phyloP scores from a whole-genome alignment of 2,888 invertebrate species.

The Cryptus viduatorius region DNA sequence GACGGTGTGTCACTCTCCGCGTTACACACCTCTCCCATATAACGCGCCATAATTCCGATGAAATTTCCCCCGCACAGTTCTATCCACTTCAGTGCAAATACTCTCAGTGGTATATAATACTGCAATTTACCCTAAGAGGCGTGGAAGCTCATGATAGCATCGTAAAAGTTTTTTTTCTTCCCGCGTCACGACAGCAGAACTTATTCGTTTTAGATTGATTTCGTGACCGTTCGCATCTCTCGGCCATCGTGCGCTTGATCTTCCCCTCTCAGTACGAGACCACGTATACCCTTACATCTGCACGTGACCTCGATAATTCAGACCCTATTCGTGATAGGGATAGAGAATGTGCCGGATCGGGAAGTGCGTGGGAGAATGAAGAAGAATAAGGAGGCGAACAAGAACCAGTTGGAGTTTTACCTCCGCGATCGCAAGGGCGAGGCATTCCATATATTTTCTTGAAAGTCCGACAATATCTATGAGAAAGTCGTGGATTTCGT shows the following conservation, averaged over 20 bases:
- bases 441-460: conserved; percentile 60
- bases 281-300: conserved; percentile 56
- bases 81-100: conserved; percentile 10
- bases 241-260: conserved; percentile 46
- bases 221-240: conserved; percentile 62
- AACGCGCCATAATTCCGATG: conserved; percentile 41
- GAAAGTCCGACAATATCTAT: conserved; percentile 42
- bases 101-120: background rate
- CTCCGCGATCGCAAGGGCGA: conserved; percentile 40
- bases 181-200: conserved; percentile 17
- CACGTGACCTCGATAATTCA: conserved; percentile 72
- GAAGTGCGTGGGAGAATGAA: conserved; percentile 44
- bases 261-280: conserved; percentile 42
- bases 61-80: conserved; percentile 24
- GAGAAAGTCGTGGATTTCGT: conserved; percentile 46
- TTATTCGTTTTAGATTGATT: conserved; percentile 71
- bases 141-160: background rate
- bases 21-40: conserved; percentile 6
- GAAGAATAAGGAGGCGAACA: background rate
- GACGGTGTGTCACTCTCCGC: conserved; percentile 8
- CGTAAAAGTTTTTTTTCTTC: conserved; percentile 10
- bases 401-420: conserved; percentile 55
- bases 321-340: conserved; percentile 36
- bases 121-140: background rate
- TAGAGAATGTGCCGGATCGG: conserved; percentile 22